phyloP scores from a whole-genome alignment of 2,888 invertebrate species.

The Cephus sareptanus region DNA sequence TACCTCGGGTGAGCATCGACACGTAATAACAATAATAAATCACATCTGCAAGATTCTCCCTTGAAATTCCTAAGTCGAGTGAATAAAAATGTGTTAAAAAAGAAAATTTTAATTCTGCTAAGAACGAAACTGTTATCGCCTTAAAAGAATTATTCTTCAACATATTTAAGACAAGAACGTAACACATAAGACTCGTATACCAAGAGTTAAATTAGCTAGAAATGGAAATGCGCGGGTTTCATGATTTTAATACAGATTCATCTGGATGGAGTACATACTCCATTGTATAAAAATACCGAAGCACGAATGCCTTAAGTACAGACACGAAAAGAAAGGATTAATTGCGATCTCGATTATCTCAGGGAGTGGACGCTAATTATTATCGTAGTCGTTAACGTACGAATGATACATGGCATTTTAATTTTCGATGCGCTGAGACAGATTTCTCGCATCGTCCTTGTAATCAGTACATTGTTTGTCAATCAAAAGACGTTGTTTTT shows the following conservation, averaged over 20 bases:
- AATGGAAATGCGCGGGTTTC: neutral
- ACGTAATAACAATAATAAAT: constrained; percentile 1
- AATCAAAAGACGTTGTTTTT: neutral
- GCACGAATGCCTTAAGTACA: neutral
- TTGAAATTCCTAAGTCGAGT: neutral
- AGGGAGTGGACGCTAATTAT: neutral
- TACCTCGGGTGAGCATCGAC: constrained; percentile 23
- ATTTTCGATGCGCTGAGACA: constrained; percentile 1
- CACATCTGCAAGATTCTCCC: constrained; percentile 1
- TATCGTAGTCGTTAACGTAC: constrained; percentile 3
- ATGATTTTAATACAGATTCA: neutral
- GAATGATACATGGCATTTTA: constrained; percentile 1
- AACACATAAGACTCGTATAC: neutral
- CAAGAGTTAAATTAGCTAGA: neutral
- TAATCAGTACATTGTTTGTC: neutral
- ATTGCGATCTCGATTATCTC: neutral
- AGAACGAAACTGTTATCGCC: neutral
- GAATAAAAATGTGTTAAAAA: neutral
- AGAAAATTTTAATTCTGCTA: neutral
- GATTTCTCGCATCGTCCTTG: neutral
- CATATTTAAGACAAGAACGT: neutral
- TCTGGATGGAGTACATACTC: neutral
- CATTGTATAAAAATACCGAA: neutral
- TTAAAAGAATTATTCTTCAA: neutral
- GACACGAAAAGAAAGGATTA: neutral